Conservation (phyloP, 1,140 invertebrate species). For the Colletes gigas region DNA sequence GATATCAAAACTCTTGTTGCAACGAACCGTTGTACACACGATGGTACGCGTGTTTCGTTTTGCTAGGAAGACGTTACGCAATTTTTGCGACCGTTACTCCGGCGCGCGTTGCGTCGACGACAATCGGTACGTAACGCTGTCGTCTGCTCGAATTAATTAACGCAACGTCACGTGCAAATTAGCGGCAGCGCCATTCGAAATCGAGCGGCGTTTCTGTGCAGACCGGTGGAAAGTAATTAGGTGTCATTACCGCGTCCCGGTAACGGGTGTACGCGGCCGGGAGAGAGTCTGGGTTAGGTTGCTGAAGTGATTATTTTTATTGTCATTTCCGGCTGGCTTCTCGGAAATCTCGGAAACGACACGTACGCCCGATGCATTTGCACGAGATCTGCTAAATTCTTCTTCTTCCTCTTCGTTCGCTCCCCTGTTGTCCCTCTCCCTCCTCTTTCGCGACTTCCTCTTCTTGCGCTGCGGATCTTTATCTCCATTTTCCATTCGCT, state of each 20-base stretch:
- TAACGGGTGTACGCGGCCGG: constrained; percentile 49
- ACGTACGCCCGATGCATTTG: constrained; percentile 62
- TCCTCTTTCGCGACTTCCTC: not conserved
- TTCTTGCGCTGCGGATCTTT: not conserved
- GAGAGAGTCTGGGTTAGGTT: constrained; percentile 74
- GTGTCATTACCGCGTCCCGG: constrained; percentile 74
- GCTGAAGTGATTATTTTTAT: constrained; percentile 80
- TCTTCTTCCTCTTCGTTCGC: not conserved
- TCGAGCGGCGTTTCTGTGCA: constrained; percentile 71
- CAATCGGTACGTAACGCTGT: constrained; percentile 20
- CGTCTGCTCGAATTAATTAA: constrained; percentile 57
- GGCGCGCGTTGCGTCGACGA: not conserved
- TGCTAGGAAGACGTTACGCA: no score
- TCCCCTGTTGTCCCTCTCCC: not conserved
- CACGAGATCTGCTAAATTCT: constrained; percentile 71
- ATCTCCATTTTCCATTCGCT: constrained; percentile 25
- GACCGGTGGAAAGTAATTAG: constrained; percentile 79
- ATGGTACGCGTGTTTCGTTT: no score
- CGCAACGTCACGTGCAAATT: constrained; percentile 60
- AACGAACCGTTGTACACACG: no score
- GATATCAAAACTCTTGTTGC: not conserved
- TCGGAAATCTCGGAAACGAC: constrained; percentile 78
- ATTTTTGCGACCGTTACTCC: no score
- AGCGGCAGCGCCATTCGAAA: constrained; percentile 52
- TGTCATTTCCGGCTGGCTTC: constrained; percentile 80